Evolutionary conservation across 2,888 invertebrate genomes (phyloP), one percentile per base, ranked within the genome.

Genomic region (Netelia fuscicornis): DNA sequence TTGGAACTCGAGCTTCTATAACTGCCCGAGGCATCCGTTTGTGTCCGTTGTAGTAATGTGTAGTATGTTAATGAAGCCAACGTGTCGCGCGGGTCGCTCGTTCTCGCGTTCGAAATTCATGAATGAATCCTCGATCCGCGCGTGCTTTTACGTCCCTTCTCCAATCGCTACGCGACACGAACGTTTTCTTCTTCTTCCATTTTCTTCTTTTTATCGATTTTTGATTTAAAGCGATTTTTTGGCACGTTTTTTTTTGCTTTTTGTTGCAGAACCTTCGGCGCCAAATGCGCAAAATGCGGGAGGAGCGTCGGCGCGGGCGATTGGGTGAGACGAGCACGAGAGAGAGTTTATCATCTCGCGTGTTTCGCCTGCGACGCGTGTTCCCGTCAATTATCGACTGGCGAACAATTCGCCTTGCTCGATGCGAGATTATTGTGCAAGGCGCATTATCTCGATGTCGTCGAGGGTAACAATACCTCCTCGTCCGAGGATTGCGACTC

Each of bases 351-450:
- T 95, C 99, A 99, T 94, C 95, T 99, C 93, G 99, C 99, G 68
- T 99, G 99, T 95, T 99, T 99, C 95, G 98, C 99, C 23, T 99
- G 99, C 94, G 98, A 99, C 94, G 98, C 98, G 83, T 98, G 98
- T 94, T 98, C 98, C 90, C 96, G 98, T 48, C 98, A 98, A 94
- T 95, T 98, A 83, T 98, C 97, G 88, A 98, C 98, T 0, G 99
- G 99, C 5, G 99, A 99, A 94, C 99, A 99, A 95, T 99, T 99
- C 94, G 99, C 99, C 11, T 96, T 99, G 84, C 97, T 98, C 94
- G 94, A 99, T 90, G 98, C 98, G 93, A 95, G 98, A 88, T 97
- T 99, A 81, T 96, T 99, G 87, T 99, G 99, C 95, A 99, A 99
- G 94, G 98, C 98, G 60, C 99, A 99, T 94, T 99, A 98, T 95